Base-by-base conservation (phyloP, 2,888 invertebrate species). In the Ornithoptera alexandrae region DNA sequence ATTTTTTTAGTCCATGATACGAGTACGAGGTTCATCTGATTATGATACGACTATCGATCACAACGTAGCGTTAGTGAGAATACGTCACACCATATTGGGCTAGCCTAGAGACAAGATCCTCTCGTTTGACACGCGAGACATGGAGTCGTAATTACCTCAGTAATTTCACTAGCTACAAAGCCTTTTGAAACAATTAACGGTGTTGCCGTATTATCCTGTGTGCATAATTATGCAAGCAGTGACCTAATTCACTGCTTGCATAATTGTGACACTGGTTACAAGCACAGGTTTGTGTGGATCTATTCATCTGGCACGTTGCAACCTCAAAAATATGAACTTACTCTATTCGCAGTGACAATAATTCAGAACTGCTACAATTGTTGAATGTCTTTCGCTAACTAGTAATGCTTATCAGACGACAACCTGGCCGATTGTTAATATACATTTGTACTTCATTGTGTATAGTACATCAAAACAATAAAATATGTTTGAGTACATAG, bases 261-360 rank as follows among this genome's bases (percentile, higher is more conserved):
- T 56, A 5, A 56, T n/a, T 53, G 10, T 58, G n/a, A 58, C 39
- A 15, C 2, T n/a, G 20, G n/a, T 57, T 39, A 18, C 22, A 17
- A 30, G 60, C 6, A 36, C 6, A 60, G 18, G 8, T 60, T 60
- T 18, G 8, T 6, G 36, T 79, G 53, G 46, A 46, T 53, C n/a
- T 53, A 53, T 53, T 53, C n/a, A 79, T 74, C 81, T 80, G 81
- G 81, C 81, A 80, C 80, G 82, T 79, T 74, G 75, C 78, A 72
- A 81, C 80, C 79, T 79, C 80, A 79, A 79, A 78, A 78, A 81
- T 73, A 79, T 78, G 81, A 80, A 79, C 80, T 81, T 76, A 76
- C 79, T 80, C 78, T 81, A 80, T 77, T 77, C 75, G 76, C 78
- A 80, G 80, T 78, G 46, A 73, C 80, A 74, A 80, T 77, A 80